phyloP scores from a whole-genome alignment of 2,888 invertebrate genomes.

The Pollenia labialis region DNA sequence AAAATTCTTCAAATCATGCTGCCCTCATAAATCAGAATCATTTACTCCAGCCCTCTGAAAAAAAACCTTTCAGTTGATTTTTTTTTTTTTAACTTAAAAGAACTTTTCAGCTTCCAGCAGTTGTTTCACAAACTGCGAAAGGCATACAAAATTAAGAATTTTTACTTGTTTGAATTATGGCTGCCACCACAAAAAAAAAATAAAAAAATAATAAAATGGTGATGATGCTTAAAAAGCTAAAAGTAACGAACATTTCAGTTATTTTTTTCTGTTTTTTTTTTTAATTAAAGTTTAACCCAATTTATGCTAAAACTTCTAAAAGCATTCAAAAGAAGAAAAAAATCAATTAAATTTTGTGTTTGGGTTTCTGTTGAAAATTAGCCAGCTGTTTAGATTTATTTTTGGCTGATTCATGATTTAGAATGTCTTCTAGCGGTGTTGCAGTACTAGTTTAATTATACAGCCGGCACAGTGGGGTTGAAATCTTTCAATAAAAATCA shows the following conservation, averaged over 20 bases:
- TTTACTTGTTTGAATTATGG: conserved; percentile 45
- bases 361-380: background rate
- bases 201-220: conserved; percentile 13
- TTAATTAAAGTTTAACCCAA: conserved; percentile 32
- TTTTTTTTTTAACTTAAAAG: conserved; percentile 3
- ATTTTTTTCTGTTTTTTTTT: background rate
- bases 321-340: conserved; percentile 14
- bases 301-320: conserved; percentile 5
- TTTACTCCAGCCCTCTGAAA: conserved; percentile 6
- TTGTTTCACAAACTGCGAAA: background rate
- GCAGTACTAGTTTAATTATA: background rate
- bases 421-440: background rate
- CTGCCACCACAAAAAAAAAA: conserved; percentile 20
- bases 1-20: conserved; percentile 43
- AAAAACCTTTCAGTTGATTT: background rate
- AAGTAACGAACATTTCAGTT: background rate
- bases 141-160: background rate
- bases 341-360: conserved; percentile 22
- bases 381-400: background rate
- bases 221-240: conserved; percentile 1
- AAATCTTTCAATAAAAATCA: background rate
- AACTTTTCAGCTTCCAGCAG: background rate
- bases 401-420: conserved; percentile 8
- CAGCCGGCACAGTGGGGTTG: background rate
- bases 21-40: conserved; percentile 60